Conservation (phyloP, 2,113 vertebrate genomes). For the Antechinus stuartii region DNA sequence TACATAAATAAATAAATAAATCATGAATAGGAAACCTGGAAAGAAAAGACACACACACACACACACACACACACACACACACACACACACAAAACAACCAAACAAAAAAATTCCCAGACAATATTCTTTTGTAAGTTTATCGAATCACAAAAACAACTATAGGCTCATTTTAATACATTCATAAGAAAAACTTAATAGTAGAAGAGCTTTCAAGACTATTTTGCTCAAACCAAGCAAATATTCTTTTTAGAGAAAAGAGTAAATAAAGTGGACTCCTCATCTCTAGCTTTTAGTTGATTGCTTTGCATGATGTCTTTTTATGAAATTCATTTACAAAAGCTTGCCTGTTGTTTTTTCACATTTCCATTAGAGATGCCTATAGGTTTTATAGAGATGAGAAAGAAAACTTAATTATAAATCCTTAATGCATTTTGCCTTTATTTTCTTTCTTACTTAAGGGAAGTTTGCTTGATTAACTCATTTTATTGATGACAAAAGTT, state of each 20-base stretch:
- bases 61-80: too few species aligned
- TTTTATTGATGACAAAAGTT: not conserved
- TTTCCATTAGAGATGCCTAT: not conserved
- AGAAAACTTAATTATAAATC: not conserved
- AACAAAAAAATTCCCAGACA: not conserved
- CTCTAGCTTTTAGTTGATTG: not conserved
- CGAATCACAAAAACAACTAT: not conserved
- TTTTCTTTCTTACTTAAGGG: not conserved
- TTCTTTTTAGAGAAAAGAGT: not conserved
- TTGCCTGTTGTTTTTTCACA: not conserved
- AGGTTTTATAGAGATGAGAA: not conserved
- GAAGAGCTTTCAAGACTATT: not conserved
- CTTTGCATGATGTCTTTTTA: not conserved
- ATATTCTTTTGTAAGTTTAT: not conserved
- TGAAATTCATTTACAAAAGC: not conserved
- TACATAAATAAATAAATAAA: too few species aligned
- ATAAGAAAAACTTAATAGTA: not conserved
- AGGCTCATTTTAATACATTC: not conserved
- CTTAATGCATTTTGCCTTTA: not conserved
- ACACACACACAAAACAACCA: too few species aligned
- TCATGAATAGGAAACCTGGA: too few species aligned
- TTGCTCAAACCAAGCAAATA: not conserved
- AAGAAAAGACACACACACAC: too few species aligned
- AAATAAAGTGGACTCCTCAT: not conserved
- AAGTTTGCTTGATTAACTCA: not conserved